Evolutionary conservation across 1,140 invertebrate genomes (phyloP).

Genomic region (Bombus pascuorum): DNA sequence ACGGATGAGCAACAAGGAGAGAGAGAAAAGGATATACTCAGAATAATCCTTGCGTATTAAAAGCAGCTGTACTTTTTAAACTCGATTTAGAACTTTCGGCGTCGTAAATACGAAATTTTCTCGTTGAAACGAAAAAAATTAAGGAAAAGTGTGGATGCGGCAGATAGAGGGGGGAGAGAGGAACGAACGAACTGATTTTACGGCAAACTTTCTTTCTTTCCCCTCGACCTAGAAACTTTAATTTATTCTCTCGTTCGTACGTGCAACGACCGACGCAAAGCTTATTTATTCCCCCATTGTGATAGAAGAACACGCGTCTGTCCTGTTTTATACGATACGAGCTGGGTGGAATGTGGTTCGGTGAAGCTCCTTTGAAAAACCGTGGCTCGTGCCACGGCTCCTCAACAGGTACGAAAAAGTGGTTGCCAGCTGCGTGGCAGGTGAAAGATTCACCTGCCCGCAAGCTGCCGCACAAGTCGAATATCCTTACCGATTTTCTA

Average conservation of each 20-base stretch:
- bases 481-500: constrained; percentile 67
- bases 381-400: constrained; percentile 39
- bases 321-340: background rate
- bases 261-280: background rate
- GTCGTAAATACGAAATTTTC: constrained; percentile 10
- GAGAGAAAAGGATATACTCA: background rate
- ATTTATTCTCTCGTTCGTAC: constrained; percentile 14
- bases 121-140: background rate
- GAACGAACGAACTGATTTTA: background rate
- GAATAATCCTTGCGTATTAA: background rate
- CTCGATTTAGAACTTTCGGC: background rate
- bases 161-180: too few relatives aligned
- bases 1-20: background rate
- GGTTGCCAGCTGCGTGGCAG: constrained; percentile 77
- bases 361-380: constrained; percentile 3
- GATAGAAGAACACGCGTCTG: background rate
- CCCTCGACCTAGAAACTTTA: constrained; percentile 1
- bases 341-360: background rate
- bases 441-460: constrained; percentile 78
- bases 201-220: background rate
- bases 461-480: constrained; percentile 71
- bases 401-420: constrained; percentile 51
- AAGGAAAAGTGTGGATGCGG: too few relatives aligned
- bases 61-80: background rate
- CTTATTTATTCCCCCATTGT: constrained; percentile 2